phyloP scores from a whole-genome alignment of 2,888 invertebrate species.

The Agrochola lota region DNA sequence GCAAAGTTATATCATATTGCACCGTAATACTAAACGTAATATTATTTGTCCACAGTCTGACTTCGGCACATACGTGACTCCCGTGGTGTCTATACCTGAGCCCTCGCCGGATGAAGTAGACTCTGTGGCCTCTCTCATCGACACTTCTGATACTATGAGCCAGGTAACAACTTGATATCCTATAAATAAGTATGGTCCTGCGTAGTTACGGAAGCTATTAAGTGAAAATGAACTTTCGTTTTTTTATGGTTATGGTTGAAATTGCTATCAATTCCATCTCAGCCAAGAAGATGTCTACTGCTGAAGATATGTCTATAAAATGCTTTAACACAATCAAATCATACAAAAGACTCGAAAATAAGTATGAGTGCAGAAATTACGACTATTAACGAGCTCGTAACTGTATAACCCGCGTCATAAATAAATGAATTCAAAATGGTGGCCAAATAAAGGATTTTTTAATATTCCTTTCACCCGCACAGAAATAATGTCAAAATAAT shows the following conservation, averaged over 20 bases:
- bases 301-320: neutral
- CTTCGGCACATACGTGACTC: slow-evolving; percentile 97
- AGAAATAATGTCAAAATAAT: neutral
- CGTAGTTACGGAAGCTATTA: neutral
- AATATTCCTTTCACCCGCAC: no score
- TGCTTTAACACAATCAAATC: neutral
- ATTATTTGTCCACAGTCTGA: slow-evolving; percentile 92
- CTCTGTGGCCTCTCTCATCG: slow-evolving; percentile 92
- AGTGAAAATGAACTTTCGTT: neutral
- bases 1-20: neutral
- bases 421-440: neutral
- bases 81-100: slow-evolving; percentile 96
- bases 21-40: neutral
- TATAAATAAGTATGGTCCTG: neutral
- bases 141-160: slow-evolving; percentile 92
- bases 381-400: neutral
- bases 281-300: neutral
- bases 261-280: neutral
- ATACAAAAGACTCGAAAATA: neutral
- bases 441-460: neutral
- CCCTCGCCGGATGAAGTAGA: slow-evolving; percentile 92
- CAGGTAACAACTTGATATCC: slow-evolving; percentile 73
- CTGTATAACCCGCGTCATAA: neutral
- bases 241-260: neutral
- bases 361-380: neutral